phyloP scores from a whole-genome alignment of 2,797 vertebrate genomes.

The Epinephelus coioides region DNA sequence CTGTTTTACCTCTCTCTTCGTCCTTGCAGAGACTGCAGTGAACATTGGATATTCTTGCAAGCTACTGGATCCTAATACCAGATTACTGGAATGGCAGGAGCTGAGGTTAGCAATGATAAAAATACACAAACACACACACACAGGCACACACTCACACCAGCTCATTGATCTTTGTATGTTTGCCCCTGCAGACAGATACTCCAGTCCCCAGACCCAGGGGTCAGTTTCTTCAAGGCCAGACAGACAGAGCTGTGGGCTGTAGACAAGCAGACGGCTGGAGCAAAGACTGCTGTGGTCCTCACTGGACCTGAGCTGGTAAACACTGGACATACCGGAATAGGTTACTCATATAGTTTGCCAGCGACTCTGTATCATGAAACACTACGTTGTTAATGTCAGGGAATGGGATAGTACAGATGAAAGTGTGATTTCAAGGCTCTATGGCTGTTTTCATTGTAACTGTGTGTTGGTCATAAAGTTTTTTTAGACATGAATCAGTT shows the following conservation, averaged over 20 bases:
- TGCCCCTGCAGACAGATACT: constrained; percentile 82
- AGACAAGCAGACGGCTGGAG: constrained; percentile 55
- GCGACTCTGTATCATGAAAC: constrained; percentile 2
- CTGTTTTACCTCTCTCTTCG: constrained; percentile 1
- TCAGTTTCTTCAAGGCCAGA: constrained; percentile 71
- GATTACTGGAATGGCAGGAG: constrained; percentile 91
- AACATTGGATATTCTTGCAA: constrained; percentile 94
- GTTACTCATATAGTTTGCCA: constrained; percentile 13
- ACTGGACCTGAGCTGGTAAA: constrained; percentile 87
- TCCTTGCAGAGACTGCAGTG: constrained; percentile 90
- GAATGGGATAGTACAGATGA: background rate
- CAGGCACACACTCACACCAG: constrained; percentile 26
- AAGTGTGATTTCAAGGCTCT: too few relatives aligned
- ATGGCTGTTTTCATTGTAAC: too few relatives aligned
- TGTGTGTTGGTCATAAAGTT: too few relatives aligned
- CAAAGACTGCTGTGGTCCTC: constrained; percentile 82
- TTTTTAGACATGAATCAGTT: too few relatives aligned
- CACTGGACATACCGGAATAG: constrained; percentile 18
- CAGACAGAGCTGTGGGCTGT: constrained; percentile 80
- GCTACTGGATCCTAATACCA: constrained; percentile 89
- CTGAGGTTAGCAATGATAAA: constrained; percentile 85
- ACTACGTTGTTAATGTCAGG: background rate
- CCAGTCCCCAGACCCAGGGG: constrained; percentile 77
- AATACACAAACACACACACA: constrained; percentile 42
- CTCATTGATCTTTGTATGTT: constrained; percentile 70